A percentile compares a stretch with the other conserved stretches of the same genome.
Conservation (phyloP, 2,888 invertebrate genomes). For the Tridacna gigas region DNA sequence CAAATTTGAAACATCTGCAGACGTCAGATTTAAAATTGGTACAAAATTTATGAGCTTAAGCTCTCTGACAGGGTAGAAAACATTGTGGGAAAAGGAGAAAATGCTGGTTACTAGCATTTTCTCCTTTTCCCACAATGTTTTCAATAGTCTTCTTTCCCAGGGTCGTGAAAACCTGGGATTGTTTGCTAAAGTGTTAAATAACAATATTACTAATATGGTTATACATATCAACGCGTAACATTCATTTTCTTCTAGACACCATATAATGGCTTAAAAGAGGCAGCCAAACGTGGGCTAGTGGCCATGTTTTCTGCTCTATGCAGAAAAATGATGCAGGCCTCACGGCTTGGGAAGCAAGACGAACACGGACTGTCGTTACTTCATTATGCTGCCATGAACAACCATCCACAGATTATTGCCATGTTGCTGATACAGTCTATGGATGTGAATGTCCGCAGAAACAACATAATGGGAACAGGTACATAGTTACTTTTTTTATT, state of each 20-base stretch:
- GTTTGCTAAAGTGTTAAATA: neutral
- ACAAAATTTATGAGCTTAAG: too few species aligned
- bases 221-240: too few species aligned
- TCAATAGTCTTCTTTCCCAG: neutral
- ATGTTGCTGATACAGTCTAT: constrained; percentile 81
- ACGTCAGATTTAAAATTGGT: too few species aligned
- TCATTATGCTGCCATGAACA: constrained; percentile 84
- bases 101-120: neutral
- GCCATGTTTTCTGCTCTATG: constrained; percentile 82
- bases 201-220: too few species aligned
- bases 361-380: constrained; percentile 83
- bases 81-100: too few species aligned
- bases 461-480: constrained; percentile 81
- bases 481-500: neutral
- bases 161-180: neutral
- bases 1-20: too few species aligned
- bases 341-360: constrained; percentile 83
- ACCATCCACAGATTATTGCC: constrained; percentile 83
- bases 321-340: constrained; percentile 80
- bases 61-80: too few species aligned
- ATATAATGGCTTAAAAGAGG: constrained; percentile 79
- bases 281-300: constrained; percentile 82
- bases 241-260: constrained; percentile 72
- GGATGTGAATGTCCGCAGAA: constrained; percentile 83
- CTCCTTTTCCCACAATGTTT: constrained; percentile 4